phyloP scores from a whole-genome alignment of 2,888 invertebrate genomes.

The Sialis lutaria region DNA sequence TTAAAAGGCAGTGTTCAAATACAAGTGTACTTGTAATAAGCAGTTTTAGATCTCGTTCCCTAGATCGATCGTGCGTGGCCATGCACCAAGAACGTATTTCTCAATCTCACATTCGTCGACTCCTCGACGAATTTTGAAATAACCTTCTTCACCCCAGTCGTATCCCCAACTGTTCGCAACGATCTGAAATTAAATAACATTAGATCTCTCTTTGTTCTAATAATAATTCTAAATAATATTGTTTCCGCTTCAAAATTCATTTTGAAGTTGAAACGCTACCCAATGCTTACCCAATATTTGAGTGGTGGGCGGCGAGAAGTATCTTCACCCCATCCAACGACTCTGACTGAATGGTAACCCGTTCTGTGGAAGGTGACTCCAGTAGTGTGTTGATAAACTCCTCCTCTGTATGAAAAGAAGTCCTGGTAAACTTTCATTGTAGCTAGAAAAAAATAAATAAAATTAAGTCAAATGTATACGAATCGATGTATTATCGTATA shows the following conservation, averaged over 20 bases:
- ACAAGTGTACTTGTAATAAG: no score
- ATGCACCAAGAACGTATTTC: slow-evolving; percentile 67
- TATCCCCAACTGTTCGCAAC: slow-evolving; percentile 90
- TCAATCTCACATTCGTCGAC: slow-evolving; percentile 81
- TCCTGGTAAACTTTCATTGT: slow-evolving; percentile 81
- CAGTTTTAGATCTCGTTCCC: no score
- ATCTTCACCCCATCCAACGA: slow-evolving; percentile 86
- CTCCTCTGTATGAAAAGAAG: slow-evolving; percentile 77
- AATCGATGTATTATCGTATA: slow-evolving; percentile 7
- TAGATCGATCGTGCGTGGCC: slow-evolving; percentile 38
- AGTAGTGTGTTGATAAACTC: slow-evolving; percentile 57
- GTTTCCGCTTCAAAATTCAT: no score
- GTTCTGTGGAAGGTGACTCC: slow-evolving; percentile 33
- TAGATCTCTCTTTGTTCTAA: no score
- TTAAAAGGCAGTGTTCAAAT: no score
- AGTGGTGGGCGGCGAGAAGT: slow-evolving; percentile 31
- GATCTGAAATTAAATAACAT: slow-evolving; percentile 36
- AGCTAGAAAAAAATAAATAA: slow-evolving; percentile 34
- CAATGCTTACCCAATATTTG: slow-evolving; percentile 50
- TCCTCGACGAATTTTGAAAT: slow-evolving; percentile 74
- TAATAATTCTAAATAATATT: no score
- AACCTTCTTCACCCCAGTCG: slow-evolving; percentile 83
- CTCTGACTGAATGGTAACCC: slow-evolving; percentile 79
- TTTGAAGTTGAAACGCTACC: neutral
- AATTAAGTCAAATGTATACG: slow-evolving; percentile 1